Conservation (phyloP, 2,113 vertebrate species). For the Triplophysa tibetana region DNA sequence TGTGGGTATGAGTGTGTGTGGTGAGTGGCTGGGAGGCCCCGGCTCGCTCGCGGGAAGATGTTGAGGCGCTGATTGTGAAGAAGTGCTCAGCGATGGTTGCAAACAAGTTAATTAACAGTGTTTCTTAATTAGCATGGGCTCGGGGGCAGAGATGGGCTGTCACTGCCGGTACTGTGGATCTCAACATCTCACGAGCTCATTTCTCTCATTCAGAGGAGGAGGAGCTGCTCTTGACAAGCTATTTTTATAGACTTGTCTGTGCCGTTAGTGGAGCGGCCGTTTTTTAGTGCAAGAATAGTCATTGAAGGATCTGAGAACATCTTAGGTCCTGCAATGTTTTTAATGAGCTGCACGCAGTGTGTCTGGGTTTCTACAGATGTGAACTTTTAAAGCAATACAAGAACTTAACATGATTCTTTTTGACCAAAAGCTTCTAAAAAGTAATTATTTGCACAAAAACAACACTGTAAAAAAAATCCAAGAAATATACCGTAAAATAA, state of each 20-base stretch:
- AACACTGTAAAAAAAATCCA: no score
- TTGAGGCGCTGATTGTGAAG: constrained; percentile 39
- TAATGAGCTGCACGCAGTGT: not conserved
- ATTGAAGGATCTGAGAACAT: constrained; percentile 21
- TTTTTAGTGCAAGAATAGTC: constrained; percentile 24
- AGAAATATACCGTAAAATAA: no score
- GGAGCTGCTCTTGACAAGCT: constrained; percentile 25
- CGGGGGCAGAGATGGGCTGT: constrained; percentile 37
- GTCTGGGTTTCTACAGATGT: not conserved
- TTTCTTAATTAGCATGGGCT: constrained; percentile 50
- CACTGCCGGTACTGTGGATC: constrained; percentile 40
- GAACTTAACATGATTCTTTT: not conserved
- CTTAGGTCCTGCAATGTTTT: not conserved
- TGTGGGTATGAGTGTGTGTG: constrained; percentile 1
- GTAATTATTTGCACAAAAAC: no score
- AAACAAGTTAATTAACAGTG: constrained; percentile 56
- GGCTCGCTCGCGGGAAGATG: constrained; percentile 46
- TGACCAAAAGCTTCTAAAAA: not conserved
- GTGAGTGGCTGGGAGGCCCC: constrained; percentile 17
- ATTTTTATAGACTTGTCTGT: constrained; percentile 25
- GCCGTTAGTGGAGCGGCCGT: not conserved
- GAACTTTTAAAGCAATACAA: no score
- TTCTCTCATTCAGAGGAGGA: constrained; percentile 15
- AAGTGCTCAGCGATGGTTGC: constrained; percentile 41
- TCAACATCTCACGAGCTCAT: constrained; percentile 35